These are phyloP conservation scores for Cheilosia urbana DNA, from an alignment of 2,888 invertebrate genomes.

Conservation along the genomic window DNA sequence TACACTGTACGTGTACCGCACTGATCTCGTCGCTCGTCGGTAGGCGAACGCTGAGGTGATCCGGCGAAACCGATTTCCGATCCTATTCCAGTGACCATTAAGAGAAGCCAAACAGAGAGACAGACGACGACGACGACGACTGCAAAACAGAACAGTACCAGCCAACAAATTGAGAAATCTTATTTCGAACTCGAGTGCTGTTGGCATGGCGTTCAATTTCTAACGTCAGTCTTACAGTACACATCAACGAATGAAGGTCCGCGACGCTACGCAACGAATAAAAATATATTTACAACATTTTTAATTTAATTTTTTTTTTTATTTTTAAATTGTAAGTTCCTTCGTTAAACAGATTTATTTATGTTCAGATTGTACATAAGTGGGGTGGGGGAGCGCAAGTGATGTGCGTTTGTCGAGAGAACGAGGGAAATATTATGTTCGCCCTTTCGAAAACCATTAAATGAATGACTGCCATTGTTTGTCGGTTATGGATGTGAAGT, in stretches of 20 bases:
- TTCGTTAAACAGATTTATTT: conserved; percentile 68
- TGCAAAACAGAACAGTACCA: conserved; percentile 5
- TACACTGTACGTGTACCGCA: too few relatives aligned
- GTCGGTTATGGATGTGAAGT: conserved; percentile 68
- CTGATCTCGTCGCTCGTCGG: too few relatives aligned
- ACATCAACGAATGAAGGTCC: conserved; percentile 68
- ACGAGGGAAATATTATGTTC: conserved; percentile 64
- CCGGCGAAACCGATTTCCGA: too few relatives aligned
- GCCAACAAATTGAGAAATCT: conserved; percentile 56
- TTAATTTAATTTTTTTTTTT: conserved; percentile 57
- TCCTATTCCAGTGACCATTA: conserved; percentile 5
- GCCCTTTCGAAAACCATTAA: conserved; percentile 67
- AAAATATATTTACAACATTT: conserved; percentile 52
- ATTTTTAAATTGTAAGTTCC: conserved; percentile 75
- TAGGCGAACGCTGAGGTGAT: too few relatives aligned
- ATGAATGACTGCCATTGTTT: conserved; percentile 75
- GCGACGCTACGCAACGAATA: conserved; percentile 69
- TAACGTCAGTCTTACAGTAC: conserved; percentile 66
- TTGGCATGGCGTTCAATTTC: conserved; percentile 54
- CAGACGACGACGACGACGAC: conserved; percentile 10
- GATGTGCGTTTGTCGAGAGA: conserved; percentile 70
- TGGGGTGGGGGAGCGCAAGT: conserved; percentile 54
- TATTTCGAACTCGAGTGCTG: conserved; percentile 43
- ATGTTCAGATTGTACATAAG: conserved; percentile 62
- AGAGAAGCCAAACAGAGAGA: conserved; percentile 37